phyloP scores from a whole-genome alignment of 1,140 invertebrate genomes.

The Xylocopa sonorina region DNA sequence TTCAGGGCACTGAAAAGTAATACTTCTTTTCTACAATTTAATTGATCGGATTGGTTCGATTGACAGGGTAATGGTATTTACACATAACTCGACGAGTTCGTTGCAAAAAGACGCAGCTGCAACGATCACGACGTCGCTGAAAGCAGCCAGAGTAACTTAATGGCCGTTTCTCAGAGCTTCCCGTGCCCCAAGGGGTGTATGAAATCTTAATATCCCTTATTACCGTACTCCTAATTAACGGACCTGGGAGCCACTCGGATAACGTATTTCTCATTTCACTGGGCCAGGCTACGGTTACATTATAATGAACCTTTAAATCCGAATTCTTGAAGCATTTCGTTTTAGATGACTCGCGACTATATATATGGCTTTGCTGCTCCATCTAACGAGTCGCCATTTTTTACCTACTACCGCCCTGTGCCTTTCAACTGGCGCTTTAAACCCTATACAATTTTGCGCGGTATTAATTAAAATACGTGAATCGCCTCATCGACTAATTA shows the following conservation, averaged over 20 bases:
- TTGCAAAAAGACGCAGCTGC: slow-evolving; percentile 17
- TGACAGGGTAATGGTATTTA: slow-evolving; percentile 9
- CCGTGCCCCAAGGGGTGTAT: slow-evolving; percentile 48
- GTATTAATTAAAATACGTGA: too few species aligned
- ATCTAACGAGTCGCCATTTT: too few species aligned
- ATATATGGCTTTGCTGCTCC: too few species aligned
- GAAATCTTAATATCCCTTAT: slow-evolving; percentile 71
- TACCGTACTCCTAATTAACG: slow-evolving; percentile 67
- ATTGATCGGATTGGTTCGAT: not conserved
- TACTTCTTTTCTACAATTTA: too few species aligned
- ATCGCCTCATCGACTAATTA: too few species aligned
- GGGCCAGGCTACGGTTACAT: slow-evolving; percentile 52
- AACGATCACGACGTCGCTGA: slow-evolving; percentile 28
- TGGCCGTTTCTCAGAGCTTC: slow-evolving; percentile 52
- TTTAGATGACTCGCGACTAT: slow-evolving; percentile 19
- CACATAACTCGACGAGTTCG: slow-evolving; percentile 14
- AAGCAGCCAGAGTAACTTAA: slow-evolving; percentile 54
- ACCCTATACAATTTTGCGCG: too few species aligned
- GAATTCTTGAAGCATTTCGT: slow-evolving; percentile 46
- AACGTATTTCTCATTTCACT: slow-evolving; percentile 63
- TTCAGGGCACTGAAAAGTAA: too few species aligned
- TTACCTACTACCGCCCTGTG: too few species aligned
- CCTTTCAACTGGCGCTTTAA: too few species aligned
- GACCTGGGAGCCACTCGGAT: slow-evolving; percentile 55
- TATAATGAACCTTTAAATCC: slow-evolving; percentile 53